Conservation (phyloP, 2,888 invertebrate genomes). For the Campoplex capitator region DNA sequence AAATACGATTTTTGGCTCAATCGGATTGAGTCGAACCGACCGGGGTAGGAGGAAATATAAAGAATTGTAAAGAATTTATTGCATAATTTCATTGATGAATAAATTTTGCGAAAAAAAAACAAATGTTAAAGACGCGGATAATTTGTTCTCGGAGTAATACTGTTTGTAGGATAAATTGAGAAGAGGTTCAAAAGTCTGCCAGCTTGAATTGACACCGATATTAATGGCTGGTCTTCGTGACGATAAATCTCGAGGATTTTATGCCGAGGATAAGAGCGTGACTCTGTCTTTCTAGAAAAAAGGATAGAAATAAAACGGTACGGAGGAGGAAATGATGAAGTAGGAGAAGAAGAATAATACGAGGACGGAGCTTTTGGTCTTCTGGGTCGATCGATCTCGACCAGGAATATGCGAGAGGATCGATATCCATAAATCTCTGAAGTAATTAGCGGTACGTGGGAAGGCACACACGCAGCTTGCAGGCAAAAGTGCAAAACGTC, state of each 20-base stretch:
- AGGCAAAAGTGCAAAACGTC: constrained; percentile 51
- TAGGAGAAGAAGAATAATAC: constrained; percentile 6
- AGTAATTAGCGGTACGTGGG: constrained; percentile 69
- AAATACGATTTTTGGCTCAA: background rate
- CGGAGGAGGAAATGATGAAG: constrained; percentile 15
- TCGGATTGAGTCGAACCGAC: background rate
- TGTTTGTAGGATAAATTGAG: constrained; percentile 23
- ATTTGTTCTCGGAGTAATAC: background rate
- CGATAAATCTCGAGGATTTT: constrained; percentile 63
- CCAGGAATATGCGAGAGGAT: constrained; percentile 56
- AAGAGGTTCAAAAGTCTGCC: background rate
- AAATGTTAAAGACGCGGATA: background rate
- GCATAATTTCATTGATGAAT: background rate
- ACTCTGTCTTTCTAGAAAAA: constrained; percentile 39
- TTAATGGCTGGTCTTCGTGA: constrained; percentile 52
- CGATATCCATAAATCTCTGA: constrained; percentile 70
- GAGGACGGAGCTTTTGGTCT: constrained; percentile 18
- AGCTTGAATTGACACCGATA: constrained; percentile 59
- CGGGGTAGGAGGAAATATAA: no score
- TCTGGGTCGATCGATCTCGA: constrained; percentile 61
- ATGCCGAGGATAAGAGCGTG: constrained; percentile 35
- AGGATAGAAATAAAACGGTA: constrained; percentile 22
- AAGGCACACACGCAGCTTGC: constrained; percentile 24
- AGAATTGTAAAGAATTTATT: background rate
- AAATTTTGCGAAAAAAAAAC: background rate